phyloP scores from a whole-genome alignment of 2,113 vertebrate genomes.

The Capreolus pygargus region DNA sequence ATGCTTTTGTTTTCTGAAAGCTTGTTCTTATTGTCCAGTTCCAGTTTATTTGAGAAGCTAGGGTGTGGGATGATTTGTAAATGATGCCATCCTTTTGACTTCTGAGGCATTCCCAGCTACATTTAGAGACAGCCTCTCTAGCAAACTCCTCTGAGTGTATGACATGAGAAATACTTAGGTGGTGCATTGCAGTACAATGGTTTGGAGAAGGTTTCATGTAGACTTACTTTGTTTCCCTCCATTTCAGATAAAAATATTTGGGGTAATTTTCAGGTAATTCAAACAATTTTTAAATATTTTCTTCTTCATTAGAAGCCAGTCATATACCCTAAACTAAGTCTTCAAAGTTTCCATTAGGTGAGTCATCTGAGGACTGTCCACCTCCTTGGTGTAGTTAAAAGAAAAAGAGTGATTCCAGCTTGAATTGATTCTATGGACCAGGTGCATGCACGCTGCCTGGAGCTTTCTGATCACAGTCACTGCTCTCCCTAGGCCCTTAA shows the following conservation, averaged over 20 bases:
- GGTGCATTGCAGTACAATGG: not conserved
- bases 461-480: not conserved
- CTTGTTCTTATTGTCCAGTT: not conserved
- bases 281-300: slow-evolving; percentile 24
- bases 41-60: not conserved
- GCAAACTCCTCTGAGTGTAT: not conserved
- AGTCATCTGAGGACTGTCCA: not conserved
- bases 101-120: not conserved
- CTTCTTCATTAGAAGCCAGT: not conserved
- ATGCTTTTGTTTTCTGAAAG: not conserved
- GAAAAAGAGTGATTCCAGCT: not conserved
- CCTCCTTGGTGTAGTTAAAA: not conserved
- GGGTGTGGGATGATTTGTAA: not conserved
- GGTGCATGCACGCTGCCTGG: not conserved
- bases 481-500: not conserved
- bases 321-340: not conserved
- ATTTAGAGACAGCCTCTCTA: not conserved
- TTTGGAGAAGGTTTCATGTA: not conserved
- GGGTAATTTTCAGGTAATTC: not conserved
- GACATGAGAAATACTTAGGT: not conserved
- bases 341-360: slow-evolving; percentile 9
- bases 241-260: slow-evolving; percentile 8
- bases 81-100: not conserved
- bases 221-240: not conserved
- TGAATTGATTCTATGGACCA: not conserved